A percentile compares a stretch with the other conserved stretches of the same genome.
Conservation (phyloP, 2,888 invertebrate species). For the Drosophila borealis region DNA sequence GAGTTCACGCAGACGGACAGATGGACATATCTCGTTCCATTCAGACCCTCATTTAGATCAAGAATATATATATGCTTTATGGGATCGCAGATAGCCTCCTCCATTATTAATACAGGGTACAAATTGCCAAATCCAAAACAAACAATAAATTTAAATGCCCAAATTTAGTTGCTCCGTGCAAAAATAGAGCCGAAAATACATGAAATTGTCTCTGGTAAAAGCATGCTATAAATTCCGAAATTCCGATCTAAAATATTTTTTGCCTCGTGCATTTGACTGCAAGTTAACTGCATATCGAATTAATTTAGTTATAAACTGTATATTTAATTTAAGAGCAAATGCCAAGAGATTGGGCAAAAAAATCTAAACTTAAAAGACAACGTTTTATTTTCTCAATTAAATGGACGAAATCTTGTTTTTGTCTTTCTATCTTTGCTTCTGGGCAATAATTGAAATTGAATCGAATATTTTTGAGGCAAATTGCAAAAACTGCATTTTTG, state of each 20-base stretch:
- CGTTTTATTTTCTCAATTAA: slow-evolving; percentile 7
- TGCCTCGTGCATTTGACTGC: background rate
- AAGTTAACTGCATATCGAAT: slow-evolving; percentile 39
- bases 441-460: slow-evolving; percentile 31
- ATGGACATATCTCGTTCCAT: too few relatives aligned
- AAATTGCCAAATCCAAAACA: background rate
- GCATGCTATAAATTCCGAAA: background rate
- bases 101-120: too few relatives aligned
- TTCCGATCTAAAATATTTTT: background rate
- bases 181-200: too few relatives aligned
- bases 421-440: background rate
- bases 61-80: too few relatives aligned
- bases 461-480: slow-evolving; percentile 25
- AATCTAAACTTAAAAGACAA: background rate
- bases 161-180: background rate
- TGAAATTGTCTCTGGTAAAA: too few relatives aligned
- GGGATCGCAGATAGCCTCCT: too few relatives aligned
- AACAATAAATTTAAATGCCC: background rate
- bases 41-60: too few relatives aligned
- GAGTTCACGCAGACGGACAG: too few relatives aligned
- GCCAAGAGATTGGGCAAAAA: slow-evolving; percentile 9
- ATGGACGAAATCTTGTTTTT: background rate
- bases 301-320: slow-evolving; percentile 39
- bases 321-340: slow-evolving; percentile 45
- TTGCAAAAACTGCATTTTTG: slow-evolving; percentile 29